Base-by-base conservation (phyloP, 2,797 vertebrate genomes). In the Novumbra hubbsi region DNA sequence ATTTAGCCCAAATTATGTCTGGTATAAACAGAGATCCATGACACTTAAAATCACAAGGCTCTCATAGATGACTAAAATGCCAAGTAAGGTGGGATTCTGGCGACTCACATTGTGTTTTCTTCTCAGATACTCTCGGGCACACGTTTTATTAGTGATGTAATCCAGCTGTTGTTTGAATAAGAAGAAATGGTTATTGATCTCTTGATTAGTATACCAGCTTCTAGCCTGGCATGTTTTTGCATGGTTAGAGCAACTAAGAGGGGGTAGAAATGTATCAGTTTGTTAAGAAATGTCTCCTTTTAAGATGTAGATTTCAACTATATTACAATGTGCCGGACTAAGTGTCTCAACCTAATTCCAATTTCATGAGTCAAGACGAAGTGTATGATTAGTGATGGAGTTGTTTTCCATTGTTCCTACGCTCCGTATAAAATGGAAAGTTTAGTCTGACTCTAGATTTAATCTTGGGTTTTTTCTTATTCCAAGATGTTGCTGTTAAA, bases 61-160 rank as follows among this genome's bases (percentile, higher is more conserved):
- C 28, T 21, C 74, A 62, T 74, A 72, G 41, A 49, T 71, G 70
- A 69, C 52, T 68, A 66, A 70, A 64, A 21, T 3, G 55, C 55
- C 70, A 68, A 49, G 71, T 74, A 70, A n/a, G 70, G 55, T 17
- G 21, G 41, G 28, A 28, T 50, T 52, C 48, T 2, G 68, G 68
- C 68, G 6, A 17, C 48, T 70, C 68, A 52, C 68, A 24, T 41
- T 24, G 30, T 63, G 19, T 41, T 24, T 28, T 72, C 14, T 64
- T 64, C 21, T 48, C 78, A 32, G 73, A 27, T 65, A 34, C 30
- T 45, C 28, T 32, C 17, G 24, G 30, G 17, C 34, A 62, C 60
- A 41, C 77, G 77, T 86, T 83, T 83, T 85, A 81, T 78, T 84
- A 79, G 75, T 72, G 74, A 76, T 65, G 28, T 11, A 0, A 34